Evolutionary conservation across 2,113 vertebrate genomes (phyloP).

Genomic region (Corythoichthys intestinalis): DNA sequence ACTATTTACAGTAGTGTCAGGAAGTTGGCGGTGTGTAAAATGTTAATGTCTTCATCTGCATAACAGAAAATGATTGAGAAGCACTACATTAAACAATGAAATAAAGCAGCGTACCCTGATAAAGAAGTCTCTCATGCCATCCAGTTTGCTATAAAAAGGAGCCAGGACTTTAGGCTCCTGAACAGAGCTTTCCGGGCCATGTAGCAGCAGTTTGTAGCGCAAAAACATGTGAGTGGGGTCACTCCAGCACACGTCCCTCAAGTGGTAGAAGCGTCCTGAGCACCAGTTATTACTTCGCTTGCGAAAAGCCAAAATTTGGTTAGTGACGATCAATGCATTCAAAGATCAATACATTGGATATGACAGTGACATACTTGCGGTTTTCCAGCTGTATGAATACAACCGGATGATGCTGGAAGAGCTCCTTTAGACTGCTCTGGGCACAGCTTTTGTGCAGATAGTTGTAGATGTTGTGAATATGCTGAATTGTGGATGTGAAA

Average conservation of each 20-base stretch:
- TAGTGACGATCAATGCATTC: background rate
- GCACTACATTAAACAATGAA: background rate
- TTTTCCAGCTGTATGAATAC: conserved; percentile 63
- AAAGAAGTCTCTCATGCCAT: conserved; percentile 66
- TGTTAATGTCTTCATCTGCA: no score
- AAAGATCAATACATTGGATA: background rate
- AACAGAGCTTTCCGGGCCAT: conserved; percentile 31
- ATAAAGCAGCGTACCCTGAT: conserved; percentile 42
- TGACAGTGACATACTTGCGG: conserved; percentile 40
- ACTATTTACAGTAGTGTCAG: no score
- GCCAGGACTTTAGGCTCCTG: conserved; percentile 65
- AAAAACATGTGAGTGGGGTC: conserved; percentile 71
- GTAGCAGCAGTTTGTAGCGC: conserved; percentile 60
- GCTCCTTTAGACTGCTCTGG: conserved; percentile 52
- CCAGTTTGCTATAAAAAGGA: conserved; percentile 60
- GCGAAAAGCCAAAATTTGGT: background rate
- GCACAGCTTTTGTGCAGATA: conserved; percentile 64
- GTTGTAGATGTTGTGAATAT: conserved; percentile 67
- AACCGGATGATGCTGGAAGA: conserved; percentile 70
- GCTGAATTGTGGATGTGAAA: conserved; percentile 64
- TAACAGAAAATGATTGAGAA: background rate
- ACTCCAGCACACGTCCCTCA: conserved; percentile 76
- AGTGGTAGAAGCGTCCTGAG: conserved; percentile 70
- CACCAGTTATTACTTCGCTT: conserved; percentile 52
- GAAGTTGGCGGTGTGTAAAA: no score